These are phyloP conservation scores for Clarias macrocephalus DNA, from an alignment of 2,113 vertebrate genomes.

Conservation along the genomic window DNA sequence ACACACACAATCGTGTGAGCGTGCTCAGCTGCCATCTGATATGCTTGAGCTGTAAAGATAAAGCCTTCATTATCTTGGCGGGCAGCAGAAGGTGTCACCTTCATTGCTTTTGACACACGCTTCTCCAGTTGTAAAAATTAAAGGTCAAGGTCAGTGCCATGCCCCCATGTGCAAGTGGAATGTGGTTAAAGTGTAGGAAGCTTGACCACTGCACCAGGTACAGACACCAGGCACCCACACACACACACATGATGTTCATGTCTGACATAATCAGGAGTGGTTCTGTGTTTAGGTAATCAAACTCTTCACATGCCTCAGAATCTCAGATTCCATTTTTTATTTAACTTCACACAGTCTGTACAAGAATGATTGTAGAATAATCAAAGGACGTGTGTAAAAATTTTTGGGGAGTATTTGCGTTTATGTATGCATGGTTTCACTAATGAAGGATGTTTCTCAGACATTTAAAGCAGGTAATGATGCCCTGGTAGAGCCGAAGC, in stretches of 20 bases:
- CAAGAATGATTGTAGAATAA: background rate
- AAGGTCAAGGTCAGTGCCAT: slow-evolving; percentile 85
- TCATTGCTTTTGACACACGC: slow-evolving; percentile 90
- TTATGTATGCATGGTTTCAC: slow-evolving; percentile 26
- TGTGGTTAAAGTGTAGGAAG: slow-evolving; percentile 80
- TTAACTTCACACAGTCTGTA: background rate
- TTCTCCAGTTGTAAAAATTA: slow-evolving; percentile 88
- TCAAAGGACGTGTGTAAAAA: background rate
- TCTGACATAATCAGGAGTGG: background rate
- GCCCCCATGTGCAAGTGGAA: slow-evolving; percentile 76
- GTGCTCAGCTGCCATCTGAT: slow-evolving; percentile 65
- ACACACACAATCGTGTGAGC: slow-evolving; percentile 9
- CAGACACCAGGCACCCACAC: background rate
- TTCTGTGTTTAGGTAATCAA: background rate
- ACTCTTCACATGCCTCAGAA: background rate
- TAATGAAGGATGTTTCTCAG: slow-evolving; percentile 55
- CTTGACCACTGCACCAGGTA: background rate
- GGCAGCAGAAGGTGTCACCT: slow-evolving; percentile 88
- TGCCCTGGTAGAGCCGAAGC: slow-evolving; percentile 22
- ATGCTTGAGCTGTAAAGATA: slow-evolving; percentile 74
- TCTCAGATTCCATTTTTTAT: background rate
- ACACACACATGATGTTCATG: background rate
- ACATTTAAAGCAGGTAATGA: slow-evolving; percentile 51
- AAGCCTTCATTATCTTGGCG: slow-evolving; percentile 82
- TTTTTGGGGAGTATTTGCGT: slow-evolving; percentile 15